Percentiles rank a stretch among this genome's conserved stretches.
Evolutionary conservation across 37 sponge, comb jelly and placozoan species (phyloP).

Genomic region (Cliona cf. orientalis): DNA sequence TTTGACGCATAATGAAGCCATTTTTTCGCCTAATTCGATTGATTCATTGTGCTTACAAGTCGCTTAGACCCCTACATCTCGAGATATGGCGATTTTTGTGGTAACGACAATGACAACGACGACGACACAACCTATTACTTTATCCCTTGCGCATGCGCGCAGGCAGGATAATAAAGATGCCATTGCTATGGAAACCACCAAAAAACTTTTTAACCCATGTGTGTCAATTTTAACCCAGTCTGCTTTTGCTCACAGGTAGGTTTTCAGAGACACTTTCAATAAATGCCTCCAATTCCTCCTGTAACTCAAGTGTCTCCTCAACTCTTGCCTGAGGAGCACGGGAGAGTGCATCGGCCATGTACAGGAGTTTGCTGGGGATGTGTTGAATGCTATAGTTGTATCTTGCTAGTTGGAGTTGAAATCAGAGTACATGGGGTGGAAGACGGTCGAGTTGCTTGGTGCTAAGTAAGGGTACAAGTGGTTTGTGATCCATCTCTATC

Average conservation of each 20-base stretch:
- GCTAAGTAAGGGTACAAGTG: constrained; percentile 29
- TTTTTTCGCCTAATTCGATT: too few species aligned
- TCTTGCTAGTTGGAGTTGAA: constrained; percentile 14
- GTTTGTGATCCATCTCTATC: constrained; percentile 49
- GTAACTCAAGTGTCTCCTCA: background rate
- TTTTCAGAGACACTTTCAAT: background rate
- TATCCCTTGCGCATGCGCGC: too few species aligned
- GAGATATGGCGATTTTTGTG: too few species aligned
- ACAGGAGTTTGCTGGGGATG: constrained; percentile 28
- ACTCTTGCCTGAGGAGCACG: background rate
- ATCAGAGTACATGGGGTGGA: constrained; percentile 24
- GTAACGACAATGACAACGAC: too few species aligned
- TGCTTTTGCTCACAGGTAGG: background rate
- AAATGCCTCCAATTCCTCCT: background rate
- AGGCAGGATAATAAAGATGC: too few species aligned
- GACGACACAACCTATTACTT: too few species aligned
- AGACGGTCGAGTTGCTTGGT: constrained; percentile 27
- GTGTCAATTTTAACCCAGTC: too few species aligned
- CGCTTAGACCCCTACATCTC: too few species aligned
- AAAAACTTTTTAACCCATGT: too few species aligned
- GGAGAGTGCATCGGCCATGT: constrained; percentile 40
- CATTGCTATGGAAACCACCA: too few species aligned
- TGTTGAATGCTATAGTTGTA: constrained; percentile 32
- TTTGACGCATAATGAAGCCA: too few species aligned
- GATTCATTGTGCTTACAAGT: too few species aligned